Base-by-base conservation (phyloP, 2,113 vertebrate genomes). In the Smithornis capensis region DNA sequence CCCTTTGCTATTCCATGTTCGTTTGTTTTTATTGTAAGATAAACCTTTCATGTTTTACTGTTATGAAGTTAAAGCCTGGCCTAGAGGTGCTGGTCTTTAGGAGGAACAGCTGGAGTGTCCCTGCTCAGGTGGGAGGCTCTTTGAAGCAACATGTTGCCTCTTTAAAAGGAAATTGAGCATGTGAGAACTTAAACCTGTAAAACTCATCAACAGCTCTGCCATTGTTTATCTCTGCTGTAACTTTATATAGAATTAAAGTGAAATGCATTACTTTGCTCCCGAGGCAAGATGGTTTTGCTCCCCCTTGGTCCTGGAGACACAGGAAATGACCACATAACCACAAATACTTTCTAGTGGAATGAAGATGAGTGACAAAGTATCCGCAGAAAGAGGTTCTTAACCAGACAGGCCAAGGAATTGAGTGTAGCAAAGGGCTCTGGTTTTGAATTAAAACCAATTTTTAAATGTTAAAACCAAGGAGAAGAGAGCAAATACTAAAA, bases 41-140 rank as follows among this genome's bases (percentile, higher is more conserved):
- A 97, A 91, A 96, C 97, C 98, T 98, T 98, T 98, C 95, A 95
- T 98, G 96, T 98, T 98, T 98, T 96, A 97, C 97, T 98, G 98
- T 98, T 96, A 70, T 1, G 83, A 92, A 97, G 98, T 94, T 97
- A 65, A 97, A 97, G 96, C 87, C 96, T 95, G 96, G 97, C 96
- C 97, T 96, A 74, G 96, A 98, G 97, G 97, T 98, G 98, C 97
- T 94, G 96, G 14, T 95, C 94, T 97, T 97, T 93, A 97, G 97
- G 96, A 97, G 96, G 98, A 98, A 95, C 98, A 98, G 98, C 98
- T 98, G 98, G 38, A 87, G 74, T 60, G 93, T 96, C 96, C 94
- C 81, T 29, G 90, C 38, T 97, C 97, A 97, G 97, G 98, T 98
- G 97, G 97, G 97, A 94, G 96, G 93, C 79, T 92, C 96, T 97